A percentile compares a stretch with the other conserved stretches of the same genome.
Evolutionary conservation across 2,113 vertebrate species (phyloP).

Genomic region (Isichthys henryi): DNA sequence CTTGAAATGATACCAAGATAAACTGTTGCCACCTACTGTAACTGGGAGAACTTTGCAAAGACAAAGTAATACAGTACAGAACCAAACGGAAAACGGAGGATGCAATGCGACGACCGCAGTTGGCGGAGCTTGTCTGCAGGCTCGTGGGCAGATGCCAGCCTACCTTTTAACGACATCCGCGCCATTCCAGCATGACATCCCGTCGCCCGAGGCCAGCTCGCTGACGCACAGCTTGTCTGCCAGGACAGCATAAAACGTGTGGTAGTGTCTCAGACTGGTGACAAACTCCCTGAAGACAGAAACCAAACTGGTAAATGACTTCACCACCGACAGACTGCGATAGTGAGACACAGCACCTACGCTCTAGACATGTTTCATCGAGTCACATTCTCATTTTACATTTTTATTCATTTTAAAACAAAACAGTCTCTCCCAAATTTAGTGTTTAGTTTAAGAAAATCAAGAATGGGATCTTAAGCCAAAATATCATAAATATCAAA

Average conservation of each 20-base stretch:
- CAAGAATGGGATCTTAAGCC: background rate
- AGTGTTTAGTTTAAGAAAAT: background rate
- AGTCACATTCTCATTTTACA: background rate
- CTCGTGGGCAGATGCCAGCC: background rate
- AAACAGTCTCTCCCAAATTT: background rate
- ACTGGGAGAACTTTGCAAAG: background rate
- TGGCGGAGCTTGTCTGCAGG: background rate
- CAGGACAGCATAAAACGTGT: slow-evolving; percentile 68
- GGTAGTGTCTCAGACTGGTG: slow-evolving; percentile 57
- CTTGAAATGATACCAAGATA: background rate
- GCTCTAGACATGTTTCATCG: background rate
- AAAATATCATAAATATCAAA: background rate
- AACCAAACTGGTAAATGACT: background rate
- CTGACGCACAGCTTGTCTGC: slow-evolving; percentile 69
- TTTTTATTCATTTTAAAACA: background rate
- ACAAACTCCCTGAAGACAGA: slow-evolving; percentile 68
- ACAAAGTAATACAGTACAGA: background rate
- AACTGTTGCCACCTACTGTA: background rate
- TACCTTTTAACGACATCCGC: slow-evolving; percentile 70
- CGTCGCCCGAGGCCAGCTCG: slow-evolving; percentile 63
- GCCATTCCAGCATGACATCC: slow-evolving; percentile 72
- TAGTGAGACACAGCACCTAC: background rate
- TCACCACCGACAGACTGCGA: background rate
- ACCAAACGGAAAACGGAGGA: background rate
- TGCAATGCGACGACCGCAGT: background rate